A percentile compares a stretch with the other conserved stretches of the same genome.
These are phyloP conservation scores for Chaetorhynchus papuensis DNA, from an alignment of 2,113 vertebrate genomes.

Conservation along the genomic window DNA sequence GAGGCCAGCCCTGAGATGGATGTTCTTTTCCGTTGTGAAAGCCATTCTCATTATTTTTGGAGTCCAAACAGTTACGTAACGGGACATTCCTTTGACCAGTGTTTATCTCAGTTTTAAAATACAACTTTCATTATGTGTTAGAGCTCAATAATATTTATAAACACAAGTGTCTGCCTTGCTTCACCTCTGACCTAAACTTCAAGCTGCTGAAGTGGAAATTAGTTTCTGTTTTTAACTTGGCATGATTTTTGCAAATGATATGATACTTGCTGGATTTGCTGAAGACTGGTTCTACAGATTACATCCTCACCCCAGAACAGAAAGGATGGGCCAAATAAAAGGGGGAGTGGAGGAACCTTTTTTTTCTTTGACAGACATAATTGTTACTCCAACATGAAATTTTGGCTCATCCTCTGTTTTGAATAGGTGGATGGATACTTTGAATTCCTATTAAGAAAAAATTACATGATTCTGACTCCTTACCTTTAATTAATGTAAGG, in stretches of 20 bases:
- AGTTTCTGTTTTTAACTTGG: constrained; percentile 48
- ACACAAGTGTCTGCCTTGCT: constrained; percentile 49
- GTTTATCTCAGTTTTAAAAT: constrained; percentile 50
- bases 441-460: constrained; percentile 49
- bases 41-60: neutral
- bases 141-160: constrained; percentile 68
- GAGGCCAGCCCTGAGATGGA: neutral
- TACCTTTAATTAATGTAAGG: constrained; percentile 64
- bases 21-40: neutral
- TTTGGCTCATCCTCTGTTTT: constrained; percentile 54
- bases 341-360: neutral
- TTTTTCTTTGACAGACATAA: constrained; percentile 43
- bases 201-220: constrained; percentile 65
- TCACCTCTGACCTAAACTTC: constrained; percentile 65
- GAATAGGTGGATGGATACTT: constrained; percentile 42
- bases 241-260: constrained; percentile 17
- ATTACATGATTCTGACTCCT: constrained; percentile 22
- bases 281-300: constrained; percentile 49
- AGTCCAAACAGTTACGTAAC: constrained; percentile 17
- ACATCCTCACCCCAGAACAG: constrained; percentile 40
- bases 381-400: neutral
- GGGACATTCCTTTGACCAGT: constrained; percentile 34
- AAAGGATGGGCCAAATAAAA: neutral
- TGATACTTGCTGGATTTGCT: constrained; percentile 54
- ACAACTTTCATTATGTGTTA: constrained; percentile 46